Conservation (phyloP, 2,888 invertebrate species). For the Alloplasta piceator region DNA sequence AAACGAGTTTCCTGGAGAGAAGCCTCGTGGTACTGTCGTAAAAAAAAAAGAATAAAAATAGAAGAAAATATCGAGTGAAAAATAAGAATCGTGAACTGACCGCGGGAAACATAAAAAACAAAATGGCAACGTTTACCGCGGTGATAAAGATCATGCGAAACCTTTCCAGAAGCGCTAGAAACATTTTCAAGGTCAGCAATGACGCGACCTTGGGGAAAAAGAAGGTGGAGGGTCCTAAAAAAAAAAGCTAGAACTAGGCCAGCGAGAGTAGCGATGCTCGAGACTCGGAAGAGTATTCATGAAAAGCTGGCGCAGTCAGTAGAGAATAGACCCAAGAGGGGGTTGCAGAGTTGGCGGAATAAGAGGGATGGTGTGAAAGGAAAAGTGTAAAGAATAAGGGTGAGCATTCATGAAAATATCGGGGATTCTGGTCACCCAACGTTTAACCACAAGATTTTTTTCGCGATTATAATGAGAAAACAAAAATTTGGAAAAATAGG, state of each 20-base stretch:
- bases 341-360: slow-evolving; percentile 14
- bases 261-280: slow-evolving; percentile 48
- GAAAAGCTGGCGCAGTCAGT: slow-evolving; percentile 20
- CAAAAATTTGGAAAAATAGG: too few relatives aligned
- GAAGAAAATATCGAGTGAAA: slow-evolving; percentile 28
- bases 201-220: slow-evolving; percentile 41
- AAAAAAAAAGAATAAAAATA: slow-evolving; percentile 12
- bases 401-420: slow-evolving; percentile 1
- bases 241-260: slow-evolving; percentile 47
- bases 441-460: too few relatives aligned
- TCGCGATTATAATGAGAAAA: too few relatives aligned
- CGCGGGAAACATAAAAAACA: slow-evolving; percentile 19
- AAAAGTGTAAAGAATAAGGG: slow-evolving; percentile 51
- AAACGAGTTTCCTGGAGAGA: slow-evolving; percentile 36
- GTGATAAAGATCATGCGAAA: slow-evolving; percentile 34
- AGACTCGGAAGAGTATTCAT: slow-evolving; percentile 43
- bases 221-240: neutral
- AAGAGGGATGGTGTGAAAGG: slow-evolving; percentile 31
- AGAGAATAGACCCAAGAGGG: neutral
- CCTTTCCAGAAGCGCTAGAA: neutral
- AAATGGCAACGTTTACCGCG: slow-evolving; percentile 7
- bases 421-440: too few relatives aligned
- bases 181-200: slow-evolving; percentile 29
- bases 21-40: slow-evolving; percentile 6
- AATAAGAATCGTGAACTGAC: slow-evolving; percentile 10